Conservation (phyloP, 1,140 invertebrate species). For the Caligus rogercresseyi region DNA sequence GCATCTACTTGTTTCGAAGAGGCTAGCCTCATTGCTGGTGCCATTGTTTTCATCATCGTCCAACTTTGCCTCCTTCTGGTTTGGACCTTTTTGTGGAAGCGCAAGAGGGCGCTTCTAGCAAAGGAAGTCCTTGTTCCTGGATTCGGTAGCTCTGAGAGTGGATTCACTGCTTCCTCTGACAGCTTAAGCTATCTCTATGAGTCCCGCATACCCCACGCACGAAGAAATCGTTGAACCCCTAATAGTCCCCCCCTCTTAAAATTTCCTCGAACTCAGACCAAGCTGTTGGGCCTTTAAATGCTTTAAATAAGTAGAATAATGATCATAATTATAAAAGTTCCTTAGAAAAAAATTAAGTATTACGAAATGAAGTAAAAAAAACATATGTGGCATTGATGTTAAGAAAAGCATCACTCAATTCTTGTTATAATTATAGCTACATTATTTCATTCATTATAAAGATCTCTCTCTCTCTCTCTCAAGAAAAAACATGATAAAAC, state of each 20-base stretch:
- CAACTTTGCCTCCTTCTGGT: conserved; percentile 30
- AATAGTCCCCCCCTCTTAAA: too few relatives aligned
- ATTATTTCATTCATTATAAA: too few relatives aligned
- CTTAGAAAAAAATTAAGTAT: background rate
- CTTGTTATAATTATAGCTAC: too few relatives aligned
- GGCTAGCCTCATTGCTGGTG: conserved; percentile 27
- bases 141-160: background rate
- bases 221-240: background rate
- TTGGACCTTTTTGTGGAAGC: conserved; percentile 30
- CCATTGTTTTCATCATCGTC: conserved; percentile 29
- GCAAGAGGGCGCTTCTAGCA: conserved; percentile 21
- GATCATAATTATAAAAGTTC: too few relatives aligned
- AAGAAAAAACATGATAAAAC: too few relatives aligned
- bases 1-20: background rate
- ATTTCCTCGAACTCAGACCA: too few relatives aligned
- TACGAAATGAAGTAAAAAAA: background rate
- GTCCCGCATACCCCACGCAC: background rate
- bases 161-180: conserved; percentile 11
- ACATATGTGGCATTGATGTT: background rate
- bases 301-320: too few relatives aligned
- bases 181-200: conserved; percentile 17
- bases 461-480: too few relatives aligned
- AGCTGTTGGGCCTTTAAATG: too few relatives aligned
- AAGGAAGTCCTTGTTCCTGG: conserved; percentile 5
- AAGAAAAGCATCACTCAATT: too few relatives aligned